Evolutionary conservation across 2,113 vertebrate genomes (phyloP).

Genomic region (Lophotis ruficrista): DNA sequence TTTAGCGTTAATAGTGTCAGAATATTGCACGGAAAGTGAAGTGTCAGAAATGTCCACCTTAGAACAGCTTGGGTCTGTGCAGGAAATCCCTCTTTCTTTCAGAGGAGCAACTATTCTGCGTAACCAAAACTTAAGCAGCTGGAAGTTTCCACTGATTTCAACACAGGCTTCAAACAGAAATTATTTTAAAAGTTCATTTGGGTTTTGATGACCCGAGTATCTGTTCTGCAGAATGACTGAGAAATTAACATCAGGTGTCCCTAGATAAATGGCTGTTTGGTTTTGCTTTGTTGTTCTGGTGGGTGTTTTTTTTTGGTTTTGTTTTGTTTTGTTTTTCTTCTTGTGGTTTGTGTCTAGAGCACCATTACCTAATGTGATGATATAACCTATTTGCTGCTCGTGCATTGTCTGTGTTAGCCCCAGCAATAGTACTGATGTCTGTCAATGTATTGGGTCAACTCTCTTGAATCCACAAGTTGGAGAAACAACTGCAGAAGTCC

Average conservation of each 20-base stretch:
- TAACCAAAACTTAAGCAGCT: background rate
- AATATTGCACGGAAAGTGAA: background rate
- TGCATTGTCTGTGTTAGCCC: background rate
- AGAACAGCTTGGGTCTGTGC: background rate
- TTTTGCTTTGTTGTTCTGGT: background rate
- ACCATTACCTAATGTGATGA: background rate
- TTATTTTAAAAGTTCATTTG: background rate
- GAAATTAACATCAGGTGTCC: background rate
- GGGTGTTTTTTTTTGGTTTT: background rate
- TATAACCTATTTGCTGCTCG: background rate
- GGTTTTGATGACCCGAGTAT: background rate
- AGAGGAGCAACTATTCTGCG: background rate
- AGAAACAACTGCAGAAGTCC: background rate
- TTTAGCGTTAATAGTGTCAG: background rate
- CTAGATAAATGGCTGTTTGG: background rate
- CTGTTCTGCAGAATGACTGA: background rate
- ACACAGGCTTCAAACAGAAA: background rate
- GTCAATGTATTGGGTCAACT: fast-evolving
- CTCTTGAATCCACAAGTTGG: background rate
- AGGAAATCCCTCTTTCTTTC: background rate
- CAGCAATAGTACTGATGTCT: background rate
- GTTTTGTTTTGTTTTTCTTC: background rate
- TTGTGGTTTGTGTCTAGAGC: background rate
- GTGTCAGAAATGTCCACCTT: background rate
- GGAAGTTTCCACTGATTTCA: background rate